Base-by-base conservation (phyloP, 2,888 invertebrate species). In the Cactoblastis cactorum region DNA sequence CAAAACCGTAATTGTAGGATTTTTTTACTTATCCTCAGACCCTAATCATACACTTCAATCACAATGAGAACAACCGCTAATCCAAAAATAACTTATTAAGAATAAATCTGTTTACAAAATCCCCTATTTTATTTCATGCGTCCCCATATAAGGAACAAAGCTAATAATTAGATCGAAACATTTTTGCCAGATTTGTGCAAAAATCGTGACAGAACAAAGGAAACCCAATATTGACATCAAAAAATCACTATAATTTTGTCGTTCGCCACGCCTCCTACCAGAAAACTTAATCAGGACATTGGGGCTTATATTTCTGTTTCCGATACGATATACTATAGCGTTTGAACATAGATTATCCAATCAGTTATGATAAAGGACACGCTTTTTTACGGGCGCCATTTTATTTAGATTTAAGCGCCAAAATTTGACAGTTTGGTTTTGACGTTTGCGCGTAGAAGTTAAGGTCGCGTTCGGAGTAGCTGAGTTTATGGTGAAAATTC, bases 291-390 rank as follows among this genome's bases (percentile, higher is more conserved):
- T 87, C 87, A 88, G 81, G 70, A 82, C 72, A 69, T 75, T 59
- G 77, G 74, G 74, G 76, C 81, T 81, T 80, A 80, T 74, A 80
- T 82, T 86, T 86, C 86, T 83, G 86, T 85, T 88, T 88, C 86
- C 88, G 88, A 88, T 88, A 87, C 84, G 80, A 74, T 78, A 83
- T 82, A 80, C 79, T 81, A 81, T 85, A 82, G 68, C 86, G 74
- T 87, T 88, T 87, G 87, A 88, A 77, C 77, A 86, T 83, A 88
- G 88, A 89, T 89, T 89, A 89, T 86, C 88, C 88, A 89, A 89
- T 89, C 89, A 88, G 89, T 86, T 86, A 88, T 87, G 88, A 88
- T 88, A 89, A 87, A 85, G 80, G 83, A 83, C 83, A 86, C 85
- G 85, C 83, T 87, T 88, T 87, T 88, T 77, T 67, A 54, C 56